Conservation (phyloP, 2,888 invertebrate species). For the Danaus chrysippus region DNA sequence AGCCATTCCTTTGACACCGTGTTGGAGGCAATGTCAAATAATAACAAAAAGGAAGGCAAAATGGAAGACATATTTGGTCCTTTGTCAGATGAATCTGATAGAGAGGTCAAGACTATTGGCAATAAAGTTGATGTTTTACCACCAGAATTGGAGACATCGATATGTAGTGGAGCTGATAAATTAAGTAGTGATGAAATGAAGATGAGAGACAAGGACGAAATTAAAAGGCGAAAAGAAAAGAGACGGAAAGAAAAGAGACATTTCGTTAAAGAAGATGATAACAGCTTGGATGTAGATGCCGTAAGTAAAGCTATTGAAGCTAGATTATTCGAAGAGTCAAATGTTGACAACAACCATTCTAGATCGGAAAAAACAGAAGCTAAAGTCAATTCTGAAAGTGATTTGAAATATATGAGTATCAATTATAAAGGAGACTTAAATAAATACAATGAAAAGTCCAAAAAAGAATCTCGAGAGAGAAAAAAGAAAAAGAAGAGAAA, state of each 20-base stretch:
- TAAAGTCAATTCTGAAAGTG: slow-evolving; percentile 60
- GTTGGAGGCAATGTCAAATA: slow-evolving; percentile 49
- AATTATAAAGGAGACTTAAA: slow-evolving; percentile 31
- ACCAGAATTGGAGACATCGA: slow-evolving; percentile 45
- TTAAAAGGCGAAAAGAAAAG: slow-evolving; percentile 80
- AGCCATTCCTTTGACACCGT: slow-evolving; percentile 47
- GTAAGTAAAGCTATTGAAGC: slow-evolving; percentile 91
- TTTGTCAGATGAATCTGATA: slow-evolving; percentile 85
- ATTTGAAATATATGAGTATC: slow-evolving; percentile 70
- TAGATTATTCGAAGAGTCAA: slow-evolving; percentile 84
- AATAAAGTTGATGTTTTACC: slow-evolving; percentile 41
- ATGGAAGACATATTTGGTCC: slow-evolving; percentile 95
- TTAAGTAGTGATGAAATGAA: slow-evolving; percentile 47
- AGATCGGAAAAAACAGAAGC: slow-evolving; percentile 51
- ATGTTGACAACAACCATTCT: slow-evolving; percentile 66
- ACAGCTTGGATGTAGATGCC: slow-evolving; percentile 89
- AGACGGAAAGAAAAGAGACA: slow-evolving; percentile 81
- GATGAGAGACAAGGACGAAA: slow-evolving; percentile 73
- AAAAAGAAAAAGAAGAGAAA: slow-evolving; percentile 92
- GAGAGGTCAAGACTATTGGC: slow-evolving; percentile 41
- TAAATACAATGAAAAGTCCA: slow-evolving; percentile 56
- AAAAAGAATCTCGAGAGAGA: slow-evolving; percentile 84
- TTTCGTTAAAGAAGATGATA: slow-evolving; percentile 82
- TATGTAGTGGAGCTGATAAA: slow-evolving; percentile 38
- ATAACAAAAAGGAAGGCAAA: slow-evolving; percentile 84